Base-by-base conservation (phyloP, 1,140 invertebrate species). In the Rhynchophorus ferrugineus region DNA sequence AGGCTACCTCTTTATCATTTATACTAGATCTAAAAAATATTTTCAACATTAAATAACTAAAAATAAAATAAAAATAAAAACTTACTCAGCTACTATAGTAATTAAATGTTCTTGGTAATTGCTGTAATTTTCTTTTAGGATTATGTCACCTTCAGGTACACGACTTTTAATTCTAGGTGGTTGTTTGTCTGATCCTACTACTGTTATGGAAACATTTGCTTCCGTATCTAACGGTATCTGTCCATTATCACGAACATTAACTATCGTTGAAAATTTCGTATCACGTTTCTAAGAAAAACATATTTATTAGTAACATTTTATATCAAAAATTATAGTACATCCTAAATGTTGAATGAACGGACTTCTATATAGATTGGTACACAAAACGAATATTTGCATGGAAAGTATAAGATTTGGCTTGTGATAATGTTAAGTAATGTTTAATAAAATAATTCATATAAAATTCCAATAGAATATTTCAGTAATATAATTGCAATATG, bases 161-260 rank as follows among this genome's bases (percentile, higher is more conserved):
- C 77, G 71, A 38, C 78, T 74, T 60, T 88, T 88, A 34, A 67
- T 59, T 33, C 73, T 76, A 38, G 91, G 91, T 34, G 89, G 82
- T 69, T 91, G 90, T 69, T 90, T 91, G 63, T 88, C 82, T 1
- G 89, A 89, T 63, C 89, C 87, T 1, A 92, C 87, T 14, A 94
- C 87, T 53, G 80, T 77, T 56, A 95, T 88, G 54, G 84, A 78
- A 52, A 94, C 75, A 63, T 84, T 80, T 45, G 87, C 89, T 56
- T 79, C 79, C 52, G 56, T 48, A 11, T 75, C 72, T 63, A 79
- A 75, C 2, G 78, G 75, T 34, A 70, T 72, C 56, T 74, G 70
- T 5, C 89, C 89, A 60, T 80, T 78, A 70, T 95, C 91, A 21
- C 75, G 77, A 1, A 90, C 91, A 44, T 37, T 34, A 24, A 64